These are phyloP conservation scores for Adineta ricciae DNA, from an alignment of 2,888 invertebrate genomes.

Conservation along the genomic window DNA sequence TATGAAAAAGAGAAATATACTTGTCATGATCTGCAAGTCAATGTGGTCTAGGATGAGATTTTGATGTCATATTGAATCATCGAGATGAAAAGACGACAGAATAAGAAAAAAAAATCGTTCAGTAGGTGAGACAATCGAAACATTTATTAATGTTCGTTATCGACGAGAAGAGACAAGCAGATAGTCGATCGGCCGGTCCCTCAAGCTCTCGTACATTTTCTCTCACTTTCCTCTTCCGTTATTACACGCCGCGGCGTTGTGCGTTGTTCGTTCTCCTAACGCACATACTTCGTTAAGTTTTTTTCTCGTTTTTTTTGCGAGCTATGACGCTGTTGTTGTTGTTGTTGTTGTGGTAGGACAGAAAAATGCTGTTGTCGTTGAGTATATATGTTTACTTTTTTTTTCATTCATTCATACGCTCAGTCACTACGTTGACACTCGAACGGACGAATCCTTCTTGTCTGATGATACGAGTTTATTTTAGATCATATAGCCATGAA, in stretches of 20 bases:
- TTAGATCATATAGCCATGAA: not conserved
- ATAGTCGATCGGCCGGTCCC: slow-evolving; percentile 8
- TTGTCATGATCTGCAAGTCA: no score
- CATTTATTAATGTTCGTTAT: slow-evolving; percentile 4
- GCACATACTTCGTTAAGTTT: not conserved
- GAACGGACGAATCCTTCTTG: not conserved
- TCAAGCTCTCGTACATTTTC: slow-evolving; percentile 9
- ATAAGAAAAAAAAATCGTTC: not conserved
- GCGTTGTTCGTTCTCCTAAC: not conserved
- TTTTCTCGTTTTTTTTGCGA: not conserved
- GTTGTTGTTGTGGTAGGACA: not conserved
- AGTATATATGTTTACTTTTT: not conserved
- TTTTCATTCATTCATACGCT: not conserved
- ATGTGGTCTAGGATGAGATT: no score
- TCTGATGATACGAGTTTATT: not conserved
- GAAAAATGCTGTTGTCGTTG: not conserved
- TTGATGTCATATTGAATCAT: not conserved
- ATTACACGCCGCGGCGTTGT: not conserved
- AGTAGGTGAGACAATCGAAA: not conserved
- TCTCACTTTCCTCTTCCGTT: slow-evolving; percentile 9
- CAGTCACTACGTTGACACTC: no score
- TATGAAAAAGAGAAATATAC: no score
- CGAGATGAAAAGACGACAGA: not conserved
- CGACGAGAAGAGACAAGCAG: slow-evolving; percentile 2
- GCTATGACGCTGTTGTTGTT: not conserved